Evolutionary conservation across 2,797 vertebrate species (phyloP).

Genomic region (Amazonetta brasiliensis): DNA sequence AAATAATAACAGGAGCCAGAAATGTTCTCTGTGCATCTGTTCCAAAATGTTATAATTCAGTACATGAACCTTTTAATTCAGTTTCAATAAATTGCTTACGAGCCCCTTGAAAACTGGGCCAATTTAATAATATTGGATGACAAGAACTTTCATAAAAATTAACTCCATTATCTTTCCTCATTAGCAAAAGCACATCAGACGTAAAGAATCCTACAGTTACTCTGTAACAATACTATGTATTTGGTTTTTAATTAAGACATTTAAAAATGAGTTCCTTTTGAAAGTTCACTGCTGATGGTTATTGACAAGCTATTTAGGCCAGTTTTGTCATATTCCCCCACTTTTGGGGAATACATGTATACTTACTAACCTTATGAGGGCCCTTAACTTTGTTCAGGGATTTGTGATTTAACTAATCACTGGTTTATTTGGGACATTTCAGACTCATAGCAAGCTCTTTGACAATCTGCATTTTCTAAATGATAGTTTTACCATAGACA

Average conservation of each 20-base stretch:
- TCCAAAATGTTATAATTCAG: conserved; percentile 18
- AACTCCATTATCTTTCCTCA: neutral
- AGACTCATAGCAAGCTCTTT: neutral
- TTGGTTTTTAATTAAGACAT: conserved; percentile 31
- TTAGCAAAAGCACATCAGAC: conserved; percentile 10
- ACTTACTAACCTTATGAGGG: neutral
- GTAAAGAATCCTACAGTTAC: neutral
- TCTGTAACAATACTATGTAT: conserved; percentile 3
- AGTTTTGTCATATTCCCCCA: neutral
- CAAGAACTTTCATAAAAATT: conserved; percentile 41
- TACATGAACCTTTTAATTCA: conserved; percentile 15
- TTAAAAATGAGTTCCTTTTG: neutral
- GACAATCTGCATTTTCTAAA: neutral
- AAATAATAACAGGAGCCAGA: neutral
- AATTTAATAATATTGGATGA: conserved; percentile 19
- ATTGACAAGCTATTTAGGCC: neutral
- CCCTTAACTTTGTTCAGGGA: neutral
- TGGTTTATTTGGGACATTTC: neutral
- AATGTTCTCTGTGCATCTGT: neutral
- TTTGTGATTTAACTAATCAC: neutral
- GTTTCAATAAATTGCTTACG: conserved; percentile 30
- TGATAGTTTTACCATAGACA: neutral
- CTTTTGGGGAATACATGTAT: too few species aligned
- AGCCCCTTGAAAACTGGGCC: conserved; percentile 14
- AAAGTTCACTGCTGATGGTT: neutral